These are phyloP conservation scores for Notospermus geniculatus DNA, from an alignment of 1,140 invertebrate species.

Conservation along the genomic window DNA sequence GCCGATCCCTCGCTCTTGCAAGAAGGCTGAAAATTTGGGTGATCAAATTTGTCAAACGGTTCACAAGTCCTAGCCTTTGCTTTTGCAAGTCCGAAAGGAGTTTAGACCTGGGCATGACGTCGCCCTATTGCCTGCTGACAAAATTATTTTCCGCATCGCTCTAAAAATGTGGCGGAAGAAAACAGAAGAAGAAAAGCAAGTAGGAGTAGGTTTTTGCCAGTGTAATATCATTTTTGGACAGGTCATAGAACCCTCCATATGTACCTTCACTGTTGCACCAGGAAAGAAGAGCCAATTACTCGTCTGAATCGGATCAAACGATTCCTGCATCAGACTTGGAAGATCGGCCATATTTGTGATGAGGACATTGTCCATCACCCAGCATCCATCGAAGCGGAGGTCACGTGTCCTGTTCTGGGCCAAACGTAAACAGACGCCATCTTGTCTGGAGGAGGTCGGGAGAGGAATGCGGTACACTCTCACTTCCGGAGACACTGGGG, in stretches of 20 bases:
- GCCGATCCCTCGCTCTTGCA: slow-evolving; percentile 52
- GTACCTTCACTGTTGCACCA: slow-evolving; percentile 49
- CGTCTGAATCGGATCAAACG: slow-evolving; percentile 55
- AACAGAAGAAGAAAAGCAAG: too few relatives aligned
- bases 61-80: too few relatives aligned
- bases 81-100: too few relatives aligned
- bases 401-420: slow-evolving; percentile 20
- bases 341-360: slow-evolving; percentile 47
- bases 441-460: slow-evolving; percentile 38
- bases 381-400: slow-evolving; percentile 39
- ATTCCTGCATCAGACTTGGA: slow-evolving; percentile 44
- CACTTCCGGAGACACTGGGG: slow-evolving; percentile 17
- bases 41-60: too few relatives aligned
- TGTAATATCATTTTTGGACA: too few relatives aligned
- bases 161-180: too few relatives aligned
- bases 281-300: slow-evolving; percentile 56
- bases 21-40: too few relatives aligned
- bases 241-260: too few relatives aligned
- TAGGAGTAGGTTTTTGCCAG: too few relatives aligned
- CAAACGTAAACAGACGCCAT: slow-evolving; percentile 49
- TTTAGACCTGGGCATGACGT: too few relatives aligned
- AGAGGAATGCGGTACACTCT: slow-evolving; percentile 46
- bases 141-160: too few relatives aligned
- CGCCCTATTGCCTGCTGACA: too few relatives aligned
- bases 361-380: slow-evolving; percentile 55